These are phyloP conservation scores for Drosophila hydei DNA, from an alignment of 1,140 invertebrate species.

Conservation along the genomic window DNA sequence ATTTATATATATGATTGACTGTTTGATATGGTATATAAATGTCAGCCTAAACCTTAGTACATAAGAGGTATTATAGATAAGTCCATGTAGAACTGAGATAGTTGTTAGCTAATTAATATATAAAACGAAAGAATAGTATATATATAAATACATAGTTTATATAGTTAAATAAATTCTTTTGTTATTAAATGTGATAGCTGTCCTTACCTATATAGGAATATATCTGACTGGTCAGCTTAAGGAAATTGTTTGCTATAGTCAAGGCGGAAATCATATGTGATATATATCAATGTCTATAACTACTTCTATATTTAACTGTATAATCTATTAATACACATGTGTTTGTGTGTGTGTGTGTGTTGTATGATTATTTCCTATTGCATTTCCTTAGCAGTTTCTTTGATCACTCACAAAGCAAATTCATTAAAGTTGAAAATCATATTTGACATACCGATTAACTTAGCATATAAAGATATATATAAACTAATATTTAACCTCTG, in stretches of 20 bases:
- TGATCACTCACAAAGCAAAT: slow-evolving; percentile 23
- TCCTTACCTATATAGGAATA: too few species aligned
- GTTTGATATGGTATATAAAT: too few species aligned
- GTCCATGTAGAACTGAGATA: too few species aligned
- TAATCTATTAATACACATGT: neutral
- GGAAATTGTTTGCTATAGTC: slow-evolving; percentile 3
- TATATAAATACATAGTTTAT: too few species aligned
- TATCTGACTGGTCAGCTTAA: neutral
- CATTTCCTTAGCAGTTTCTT: slow-evolving; percentile 19
- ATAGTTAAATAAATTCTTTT: too few species aligned
- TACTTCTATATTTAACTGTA: neutral
- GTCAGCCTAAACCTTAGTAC: too few species aligned
- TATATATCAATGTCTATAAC: neutral
- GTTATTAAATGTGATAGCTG: too few species aligned
- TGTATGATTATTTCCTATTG: slow-evolving; percentile 26
- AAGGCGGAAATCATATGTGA: neutral
- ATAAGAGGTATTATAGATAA: too few species aligned
- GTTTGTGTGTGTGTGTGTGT: neutral
- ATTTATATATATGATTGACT: neutral
- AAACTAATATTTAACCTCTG: slow-evolving; percentile 27
- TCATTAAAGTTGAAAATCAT: slow-evolving; percentile 17
- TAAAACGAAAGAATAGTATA: too few species aligned
- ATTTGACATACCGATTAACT: slow-evolving; percentile 15
- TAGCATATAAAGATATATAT: slow-evolving; percentile 5
- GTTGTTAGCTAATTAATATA: too few species aligned